Base-by-base conservation (phyloP, 1,140 invertebrate species). In the Stratiolaelaps scimitus region DNA sequence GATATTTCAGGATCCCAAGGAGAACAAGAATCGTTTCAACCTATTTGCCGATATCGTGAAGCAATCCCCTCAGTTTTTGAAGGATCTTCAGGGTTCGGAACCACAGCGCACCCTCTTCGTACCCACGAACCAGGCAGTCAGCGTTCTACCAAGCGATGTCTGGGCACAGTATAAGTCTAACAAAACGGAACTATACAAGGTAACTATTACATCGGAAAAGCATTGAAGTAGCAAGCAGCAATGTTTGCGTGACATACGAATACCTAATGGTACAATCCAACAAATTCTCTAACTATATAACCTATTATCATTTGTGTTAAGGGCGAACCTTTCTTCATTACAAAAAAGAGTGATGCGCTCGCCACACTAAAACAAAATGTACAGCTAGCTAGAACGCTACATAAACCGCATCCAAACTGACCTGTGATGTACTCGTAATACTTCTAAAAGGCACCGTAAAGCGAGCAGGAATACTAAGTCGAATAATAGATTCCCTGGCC, bases 71-170 rank as follows among this genome's bases (percentile, higher is more conserved):
- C 83, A 85, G 48, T 87, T 91, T 70, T 78, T 87, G 73, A 79
- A 81, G 66, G 81, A 81, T 45, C 81, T 90, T n/a, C 83, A 80
- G 46, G 77, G 79, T 44, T 80, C 82, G 56, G 10, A 40, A 10
- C 80, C 81, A 30, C 84, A 88, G 48, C 79, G 90, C 5, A 92
- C 90, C 0, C 78, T 93, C 23, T 89, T 93, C 73, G 89, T 88
- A 0, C 90, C 90, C 0, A 89, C 85, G 69, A 92, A 93, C 74
- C 83, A 85, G 66, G 90, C 90, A 0, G 71, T 78, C 53, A 64
- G 68, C n/a, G 64, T 66, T 20, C 60, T 71, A 43, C 66, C 67
- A 10, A 43, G 44, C 6, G 69, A 48, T 29, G 29, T 43, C 43
- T 65, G 53, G 53, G 26, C 26, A 2, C 53, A 60, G 53, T 60